Evolutionary conservation across 2,797 vertebrate species (phyloP).

Genomic region (Malacoctenus gilli): DNA sequence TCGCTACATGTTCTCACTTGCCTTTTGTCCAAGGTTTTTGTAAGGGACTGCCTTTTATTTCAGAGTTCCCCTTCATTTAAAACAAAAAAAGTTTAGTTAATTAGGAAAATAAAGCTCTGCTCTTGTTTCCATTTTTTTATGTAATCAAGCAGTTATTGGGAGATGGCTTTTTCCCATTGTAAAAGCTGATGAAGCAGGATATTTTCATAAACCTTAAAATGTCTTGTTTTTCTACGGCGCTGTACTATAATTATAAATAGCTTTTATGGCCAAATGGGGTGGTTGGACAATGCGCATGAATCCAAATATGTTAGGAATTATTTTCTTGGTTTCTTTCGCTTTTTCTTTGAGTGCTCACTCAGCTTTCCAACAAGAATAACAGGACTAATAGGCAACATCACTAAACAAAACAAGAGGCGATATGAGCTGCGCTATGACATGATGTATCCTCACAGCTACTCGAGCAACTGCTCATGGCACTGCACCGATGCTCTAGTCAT

Average conservation of each 20-base stretch:
- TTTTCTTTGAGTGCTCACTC: constrained; percentile 61
- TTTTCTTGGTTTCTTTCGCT: constrained; percentile 30
- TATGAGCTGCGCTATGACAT: constrained; percentile 40
- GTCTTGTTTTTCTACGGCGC: constrained; percentile 79
- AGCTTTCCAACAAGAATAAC: constrained; percentile 62
- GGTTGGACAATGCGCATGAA: constrained; percentile 73
- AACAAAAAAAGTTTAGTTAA: constrained; percentile 31
- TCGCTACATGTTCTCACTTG: constrained; percentile 29
- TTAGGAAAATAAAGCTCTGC: constrained; percentile 9
- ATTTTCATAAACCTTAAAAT: constrained; percentile 75
- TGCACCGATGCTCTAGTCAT: no score
- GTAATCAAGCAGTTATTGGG: constrained; percentile 42
- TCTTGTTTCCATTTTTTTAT: constrained; percentile 54
- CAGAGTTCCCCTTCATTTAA: constrained; percentile 37
- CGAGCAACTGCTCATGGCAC: constrained; percentile 29
- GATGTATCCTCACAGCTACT: constrained; percentile 39
- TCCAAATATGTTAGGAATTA: constrained; percentile 56
- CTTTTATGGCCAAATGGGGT: constrained; percentile 66
- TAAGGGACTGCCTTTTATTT: constrained; percentile 44
- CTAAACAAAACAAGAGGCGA: no score
- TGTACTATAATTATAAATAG: constrained; percentile 83
- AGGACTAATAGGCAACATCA: constrained; percentile 53
- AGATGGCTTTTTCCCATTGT: constrained; percentile 60
- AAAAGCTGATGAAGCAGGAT: constrained; percentile 70
- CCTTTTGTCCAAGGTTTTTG: constrained; percentile 36